Evolutionary conservation across 2,113 vertebrate species (phyloP), one percentile per base, ranked within the genome.

Genomic region (Cochlearius cochlearius): DNA sequence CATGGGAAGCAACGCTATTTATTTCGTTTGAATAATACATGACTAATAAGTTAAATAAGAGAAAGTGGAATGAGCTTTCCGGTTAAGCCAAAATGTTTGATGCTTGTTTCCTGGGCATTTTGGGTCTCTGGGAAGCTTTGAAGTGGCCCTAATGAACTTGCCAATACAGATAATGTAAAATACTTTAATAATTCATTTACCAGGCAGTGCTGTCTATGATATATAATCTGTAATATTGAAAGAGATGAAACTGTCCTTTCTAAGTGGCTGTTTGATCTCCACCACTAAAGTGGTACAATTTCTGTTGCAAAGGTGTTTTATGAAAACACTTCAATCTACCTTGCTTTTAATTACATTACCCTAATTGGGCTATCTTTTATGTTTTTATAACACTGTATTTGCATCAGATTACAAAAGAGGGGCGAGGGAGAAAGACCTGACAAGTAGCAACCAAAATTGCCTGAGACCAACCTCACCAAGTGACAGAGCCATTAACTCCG

Each of bases 161-260:
- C 17, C 58, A 30, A 47, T 85, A 56, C 74, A 90, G 90, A 56
- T 96, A 97, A 96, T 96, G 81, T 95, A 81, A 92, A 95, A 94
- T 86, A 64, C 72, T 95, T 96, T 91, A 96, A 97, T 97, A 93
- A 97, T 97, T 96, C 30, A 97, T 97, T 90, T 86, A 87, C 66
- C 80, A 73, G 36, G 41, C 71, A 82, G 63, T 43, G 34, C 45
- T 92, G 38, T 69, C 74, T 91, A 21, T 88, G 58, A 80, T 79
- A 59, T 11, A 74, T 68, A 47, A 71, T 77, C 58, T 91, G 59
- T 89, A 91, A 97, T 90, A 50, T 84, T 92, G 92, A n/a, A 88
- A 80, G 74, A 84, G 43, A 80, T 27, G 15, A 75, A 93, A 67
- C 52, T 82, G 36, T 60, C 34, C 39, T 94, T 89, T 90, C 88